These are phyloP conservation scores for Epicampocera succincta DNA, from an alignment of 2,888 invertebrate genomes.

Conservation along the genomic window DNA sequence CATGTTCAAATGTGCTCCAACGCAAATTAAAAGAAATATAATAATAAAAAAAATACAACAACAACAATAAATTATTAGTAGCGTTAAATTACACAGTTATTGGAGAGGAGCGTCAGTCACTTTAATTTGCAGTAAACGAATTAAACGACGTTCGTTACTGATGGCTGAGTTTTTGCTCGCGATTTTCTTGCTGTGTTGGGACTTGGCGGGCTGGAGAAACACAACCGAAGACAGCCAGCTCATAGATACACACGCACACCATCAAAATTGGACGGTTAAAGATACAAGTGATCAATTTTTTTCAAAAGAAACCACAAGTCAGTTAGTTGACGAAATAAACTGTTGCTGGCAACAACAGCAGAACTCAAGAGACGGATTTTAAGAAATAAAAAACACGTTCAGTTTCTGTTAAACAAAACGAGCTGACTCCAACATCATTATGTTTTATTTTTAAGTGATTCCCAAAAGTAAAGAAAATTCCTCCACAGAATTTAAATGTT, in stretches of 20 bases:
- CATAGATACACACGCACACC: constrained; percentile 47
- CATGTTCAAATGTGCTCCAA: constrained; percentile 33
- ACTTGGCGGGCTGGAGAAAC: neutral
- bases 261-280: constrained; percentile 19
- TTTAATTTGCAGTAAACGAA: neutral
- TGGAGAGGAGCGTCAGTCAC: constrained; percentile 32
- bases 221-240: constrained; percentile 34
- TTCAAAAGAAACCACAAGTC: constrained; percentile 58
- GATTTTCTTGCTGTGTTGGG: constrained; percentile 15
- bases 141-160: constrained; percentile 17
- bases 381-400: neutral
- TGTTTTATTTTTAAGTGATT: neutral
- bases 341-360: constrained; percentile 65
- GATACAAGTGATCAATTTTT: constrained; percentile 62
- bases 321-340: constrained; percentile 66
- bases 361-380: constrained; percentile 37
- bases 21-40: constrained; percentile 20
- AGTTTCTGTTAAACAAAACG: constrained; percentile 11
- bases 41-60: neutral
- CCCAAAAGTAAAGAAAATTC: constrained; percentile 7
- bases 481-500: neutral
- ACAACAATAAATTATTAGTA: constrained; percentile 11
- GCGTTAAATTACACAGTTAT: constrained; percentile 42
- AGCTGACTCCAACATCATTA: constrained; percentile 26
- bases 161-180: constrained; percentile 38